Evolutionary conservation across 2,113 vertebrate genomes (phyloP).

Genomic region (Proterorhinus semilunaris): DNA sequence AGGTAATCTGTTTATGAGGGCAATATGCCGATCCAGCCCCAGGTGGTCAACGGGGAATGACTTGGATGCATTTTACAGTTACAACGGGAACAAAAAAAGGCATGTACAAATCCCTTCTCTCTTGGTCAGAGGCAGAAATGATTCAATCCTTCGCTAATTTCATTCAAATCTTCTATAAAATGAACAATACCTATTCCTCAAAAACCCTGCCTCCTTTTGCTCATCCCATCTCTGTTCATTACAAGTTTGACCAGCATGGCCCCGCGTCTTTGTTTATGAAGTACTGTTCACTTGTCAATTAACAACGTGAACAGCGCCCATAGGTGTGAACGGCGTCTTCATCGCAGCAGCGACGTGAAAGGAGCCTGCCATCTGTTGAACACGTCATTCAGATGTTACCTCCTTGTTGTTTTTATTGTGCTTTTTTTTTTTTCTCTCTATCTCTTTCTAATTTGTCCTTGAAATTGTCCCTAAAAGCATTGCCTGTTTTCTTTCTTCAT

Average conservation of each 20-base stretch:
- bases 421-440: constrained; percentile 21
- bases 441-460: constrained; percentile 34
- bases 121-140: too few species aligned
- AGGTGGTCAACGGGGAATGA: too few species aligned
- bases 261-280: constrained; percentile 56
- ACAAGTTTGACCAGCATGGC: constrained; percentile 43
- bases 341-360: constrained; percentile 58
- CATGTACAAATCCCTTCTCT: too few species aligned
- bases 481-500: constrained; percentile 43
- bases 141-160: too few species aligned
- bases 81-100: too few species aligned
- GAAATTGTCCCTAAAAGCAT: constrained; percentile 50
- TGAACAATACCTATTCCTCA: too few species aligned
- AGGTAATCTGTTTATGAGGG: too few species aligned
- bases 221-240: constrained; percentile 21
- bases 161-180: too few species aligned
- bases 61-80: too few species aligned
- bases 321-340: constrained; percentile 60
- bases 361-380: constrained; percentile 63
- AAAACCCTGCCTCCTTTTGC: not conserved
- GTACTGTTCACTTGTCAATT: constrained; percentile 66
- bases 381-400: constrained; percentile 30
- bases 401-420: constrained; percentile 14
- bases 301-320: constrained; percentile 46
- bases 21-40: too few species aligned